Conservation (phyloP, 2,113 vertebrate genomes). For the Scortum barcoo region DNA sequence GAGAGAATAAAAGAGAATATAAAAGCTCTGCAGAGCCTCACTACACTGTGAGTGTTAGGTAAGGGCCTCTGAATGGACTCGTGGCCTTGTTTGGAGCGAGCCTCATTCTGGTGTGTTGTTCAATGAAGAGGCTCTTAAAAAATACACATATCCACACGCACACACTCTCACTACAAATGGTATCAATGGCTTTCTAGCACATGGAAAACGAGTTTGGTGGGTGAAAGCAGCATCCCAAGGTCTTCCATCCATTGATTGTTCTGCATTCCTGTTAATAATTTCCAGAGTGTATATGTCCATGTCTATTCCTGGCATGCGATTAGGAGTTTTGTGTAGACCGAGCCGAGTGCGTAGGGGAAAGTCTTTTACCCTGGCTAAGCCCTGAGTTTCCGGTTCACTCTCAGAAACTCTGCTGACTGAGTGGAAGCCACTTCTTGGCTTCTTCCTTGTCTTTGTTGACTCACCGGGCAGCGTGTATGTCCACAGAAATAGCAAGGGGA, state of each 20-base stretch:
- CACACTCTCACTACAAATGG: constrained; percentile 47
- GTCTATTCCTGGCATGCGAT: constrained; percentile 60
- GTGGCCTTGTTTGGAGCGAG: constrained; percentile 80
- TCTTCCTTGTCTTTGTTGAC: constrained; percentile 71
- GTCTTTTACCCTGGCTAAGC: constrained; percentile 65
- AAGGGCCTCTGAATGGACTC: constrained; percentile 74
- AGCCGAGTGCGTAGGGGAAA: constrained; percentile 62
- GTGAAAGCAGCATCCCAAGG: constrained; percentile 61
- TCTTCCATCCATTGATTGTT: constrained; percentile 65
- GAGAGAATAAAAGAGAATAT: constrained; percentile 73
- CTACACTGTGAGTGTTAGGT: constrained; percentile 62
- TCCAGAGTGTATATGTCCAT: constrained; percentile 54
- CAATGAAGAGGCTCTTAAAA: constrained; percentile 70
- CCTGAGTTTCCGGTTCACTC: constrained; percentile 57
- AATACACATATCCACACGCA: constrained; percentile 50
- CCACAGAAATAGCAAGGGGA: constrained; percentile 74
- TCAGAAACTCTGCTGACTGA: constrained; percentile 68
- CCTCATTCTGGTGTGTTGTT: constrained; percentile 71
- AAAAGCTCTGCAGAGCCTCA: constrained; percentile 68
- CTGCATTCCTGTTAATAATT: constrained; percentile 58
- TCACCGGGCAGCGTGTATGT: constrained; percentile 59
- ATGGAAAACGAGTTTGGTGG: constrained; percentile 61
- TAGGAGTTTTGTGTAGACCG: constrained; percentile 57
- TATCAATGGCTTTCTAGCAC: constrained; percentile 65
- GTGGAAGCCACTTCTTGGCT: constrained; percentile 69